A percentile compares a stretch with the other conserved stretches of the same genome.
phyloP scores from a whole-genome alignment of 2,797 vertebrate genomes.

The Sebastes steindachneri region DNA sequence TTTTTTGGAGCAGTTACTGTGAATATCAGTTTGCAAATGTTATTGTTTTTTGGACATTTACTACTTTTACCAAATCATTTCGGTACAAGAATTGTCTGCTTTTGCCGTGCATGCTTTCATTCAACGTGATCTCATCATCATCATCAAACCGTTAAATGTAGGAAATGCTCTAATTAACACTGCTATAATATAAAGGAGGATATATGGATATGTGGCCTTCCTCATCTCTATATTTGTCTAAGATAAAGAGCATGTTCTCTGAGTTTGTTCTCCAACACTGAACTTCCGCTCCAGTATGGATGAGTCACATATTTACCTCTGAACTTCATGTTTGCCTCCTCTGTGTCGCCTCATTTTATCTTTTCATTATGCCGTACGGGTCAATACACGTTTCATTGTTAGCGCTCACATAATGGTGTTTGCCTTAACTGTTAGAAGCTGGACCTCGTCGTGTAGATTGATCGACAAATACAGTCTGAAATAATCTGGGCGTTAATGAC shows the following conservation, averaged over 20 bases:
- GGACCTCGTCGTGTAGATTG: background rate
- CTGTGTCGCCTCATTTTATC: conserved; percentile 12
- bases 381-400: background rate
- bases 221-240: background rate
- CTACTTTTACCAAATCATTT: too few species aligned
- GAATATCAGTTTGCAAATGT: background rate
- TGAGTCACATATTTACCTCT: conserved; percentile 30
- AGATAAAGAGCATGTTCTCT: background rate
- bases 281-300: background rate
- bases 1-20: background rate
- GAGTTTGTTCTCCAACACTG: conserved; percentile 4
- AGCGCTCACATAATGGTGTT: background rate
- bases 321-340: conserved; percentile 11
- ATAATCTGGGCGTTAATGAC: background rate
- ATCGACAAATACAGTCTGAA: background rate
- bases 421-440: background rate
- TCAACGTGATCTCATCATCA: background rate
- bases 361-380: background rate
- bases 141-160: background rate
- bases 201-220: background rate
- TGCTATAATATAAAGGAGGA: background rate
- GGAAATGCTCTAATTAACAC: background rate
- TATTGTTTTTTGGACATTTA: too few species aligned
- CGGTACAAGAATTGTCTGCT: too few species aligned
- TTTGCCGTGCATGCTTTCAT: background rate